Evolutionary conservation across 2,888 invertebrate species (phyloP).

Genomic region (Erebia epiphron): DNA sequence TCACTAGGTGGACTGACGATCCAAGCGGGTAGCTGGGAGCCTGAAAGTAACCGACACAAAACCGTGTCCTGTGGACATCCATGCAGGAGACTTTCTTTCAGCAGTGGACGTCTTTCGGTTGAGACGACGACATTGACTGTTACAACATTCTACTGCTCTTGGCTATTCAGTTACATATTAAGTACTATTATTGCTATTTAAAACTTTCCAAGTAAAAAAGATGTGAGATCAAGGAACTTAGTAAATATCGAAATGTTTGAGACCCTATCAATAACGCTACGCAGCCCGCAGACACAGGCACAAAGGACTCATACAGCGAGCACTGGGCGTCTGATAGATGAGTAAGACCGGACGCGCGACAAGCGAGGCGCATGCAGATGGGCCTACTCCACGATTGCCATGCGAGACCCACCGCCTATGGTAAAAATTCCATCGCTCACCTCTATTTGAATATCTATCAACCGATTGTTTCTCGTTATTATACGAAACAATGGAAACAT

Average conservation of each 20-base stretch:
- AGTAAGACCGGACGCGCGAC: conserved; percentile 77
- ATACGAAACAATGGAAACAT: conserved; percentile 68
- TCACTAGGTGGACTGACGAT: too few species aligned
- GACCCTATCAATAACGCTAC: not conserved
- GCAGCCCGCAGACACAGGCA: conserved; percentile 24
- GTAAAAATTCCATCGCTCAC: conserved; percentile 76
- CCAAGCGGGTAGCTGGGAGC: too few species aligned
- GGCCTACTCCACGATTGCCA: conserved; percentile 67
- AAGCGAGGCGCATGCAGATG: conserved; percentile 74
- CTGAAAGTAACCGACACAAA: too few species aligned
- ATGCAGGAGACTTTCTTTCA: too few species aligned
- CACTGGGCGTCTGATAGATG: conserved; percentile 61
- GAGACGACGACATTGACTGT: too few species aligned
- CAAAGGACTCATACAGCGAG: conserved; percentile 52
- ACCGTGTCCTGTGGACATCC: too few species aligned
- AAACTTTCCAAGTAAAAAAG: too few species aligned
- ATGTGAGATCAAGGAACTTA: not conserved
- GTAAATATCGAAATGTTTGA: not conserved
- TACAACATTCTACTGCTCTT: too few species aligned
- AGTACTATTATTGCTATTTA: too few species aligned
- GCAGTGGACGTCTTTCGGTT: too few species aligned
- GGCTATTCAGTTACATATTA: too few species aligned
- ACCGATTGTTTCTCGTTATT: conserved; percentile 66
- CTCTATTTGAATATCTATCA: conserved; percentile 71
- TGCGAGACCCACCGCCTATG: conserved; percentile 73